These are phyloP conservation scores for Microtus oregoni DNA, from an alignment of 2,113 vertebrate genomes.

Conservation along the genomic window DNA sequence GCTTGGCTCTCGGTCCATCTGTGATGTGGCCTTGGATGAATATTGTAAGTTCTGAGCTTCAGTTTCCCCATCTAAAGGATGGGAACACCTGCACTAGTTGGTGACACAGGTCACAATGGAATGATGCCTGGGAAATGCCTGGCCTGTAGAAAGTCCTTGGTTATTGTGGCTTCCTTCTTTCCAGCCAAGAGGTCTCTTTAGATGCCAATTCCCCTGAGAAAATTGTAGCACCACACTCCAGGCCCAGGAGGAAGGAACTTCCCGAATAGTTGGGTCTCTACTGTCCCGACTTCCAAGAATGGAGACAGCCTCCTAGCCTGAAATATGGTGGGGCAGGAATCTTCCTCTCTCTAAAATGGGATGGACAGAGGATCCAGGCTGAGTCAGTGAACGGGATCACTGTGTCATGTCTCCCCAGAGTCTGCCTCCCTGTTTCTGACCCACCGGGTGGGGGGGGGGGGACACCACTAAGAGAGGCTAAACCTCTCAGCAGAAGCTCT, in stretches of 20 bases:
- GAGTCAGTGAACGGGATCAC: not conserved
- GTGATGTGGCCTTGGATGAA: not conserved
- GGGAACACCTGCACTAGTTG: not conserved
- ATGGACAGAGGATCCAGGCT: not conserved
- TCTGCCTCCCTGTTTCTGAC: not conserved
- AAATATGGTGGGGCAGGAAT: not conserved
- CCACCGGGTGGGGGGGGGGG: too few relatives aligned
- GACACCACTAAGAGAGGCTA: not conserved
- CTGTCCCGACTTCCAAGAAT: not conserved
- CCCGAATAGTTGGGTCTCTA: not conserved
- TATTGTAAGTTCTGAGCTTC: conserved; percentile 15
- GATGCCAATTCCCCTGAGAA: not conserved
- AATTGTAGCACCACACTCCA: not conserved
- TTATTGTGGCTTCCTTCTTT: not conserved
- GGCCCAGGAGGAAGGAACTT: not conserved
- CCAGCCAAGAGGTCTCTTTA: not conserved
- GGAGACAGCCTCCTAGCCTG: not conserved
- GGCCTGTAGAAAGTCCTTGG: not conserved
- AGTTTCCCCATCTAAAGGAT: conserved; percentile 11
- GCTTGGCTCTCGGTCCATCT: not conserved
- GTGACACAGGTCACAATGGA: not conserved
- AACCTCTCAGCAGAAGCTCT: not conserved
- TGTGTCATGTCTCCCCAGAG: too few relatives aligned
- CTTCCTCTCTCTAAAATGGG: not conserved
- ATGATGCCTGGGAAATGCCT: not conserved